Percentiles rank a stretch among this genome's conserved stretches.
Evolutionary conservation across 2,888 invertebrate genomes (phyloP).

Genomic region (Coelinius sp.): DNA sequence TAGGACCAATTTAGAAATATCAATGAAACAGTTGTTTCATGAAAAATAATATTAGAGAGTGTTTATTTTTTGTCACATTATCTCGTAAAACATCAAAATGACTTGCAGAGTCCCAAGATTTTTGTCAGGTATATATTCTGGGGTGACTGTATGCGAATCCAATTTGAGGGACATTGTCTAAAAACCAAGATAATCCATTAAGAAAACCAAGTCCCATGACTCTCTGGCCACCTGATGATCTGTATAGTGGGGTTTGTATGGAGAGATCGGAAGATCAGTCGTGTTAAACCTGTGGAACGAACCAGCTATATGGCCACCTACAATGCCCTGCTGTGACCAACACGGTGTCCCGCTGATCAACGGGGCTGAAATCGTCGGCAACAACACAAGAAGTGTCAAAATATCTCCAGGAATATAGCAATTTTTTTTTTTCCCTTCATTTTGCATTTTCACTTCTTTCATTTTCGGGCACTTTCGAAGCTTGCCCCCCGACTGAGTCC

Average conservation of each 20-base stretch:
- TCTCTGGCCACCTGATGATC: constrained; percentile 39
- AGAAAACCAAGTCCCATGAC: constrained; percentile 44
- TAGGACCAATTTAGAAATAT: neutral
- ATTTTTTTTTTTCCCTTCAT: constrained; percentile 49
- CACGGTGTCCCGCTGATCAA: constrained; percentile 64
- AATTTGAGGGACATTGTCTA: constrained; percentile 42
- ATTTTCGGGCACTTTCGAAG: constrained; percentile 13
- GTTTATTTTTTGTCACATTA: neutral
- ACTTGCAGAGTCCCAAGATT: constrained; percentile 9
- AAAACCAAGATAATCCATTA: constrained; percentile 44
- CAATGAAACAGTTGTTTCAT: neutral
- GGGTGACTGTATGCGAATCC: constrained; percentile 33
- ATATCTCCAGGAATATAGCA: constrained; percentile 60
- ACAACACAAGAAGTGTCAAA: constrained; percentile 68
- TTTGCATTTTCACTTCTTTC: constrained; percentile 27
- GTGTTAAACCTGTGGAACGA: constrained; percentile 22
- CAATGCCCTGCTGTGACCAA: constrained; percentile 58
- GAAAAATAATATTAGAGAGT: neutral
- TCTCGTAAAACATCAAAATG: neutral
- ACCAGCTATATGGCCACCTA: constrained; percentile 44
- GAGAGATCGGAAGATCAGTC: constrained; percentile 31
- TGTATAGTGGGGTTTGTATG: neutral
- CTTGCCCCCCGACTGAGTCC: neutral
- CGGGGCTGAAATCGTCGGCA: constrained; percentile 60
- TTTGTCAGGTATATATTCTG: constrained; percentile 33